Conservation (phyloP, 2,888 invertebrate genomes). For the Lithophane socia region DNA sequence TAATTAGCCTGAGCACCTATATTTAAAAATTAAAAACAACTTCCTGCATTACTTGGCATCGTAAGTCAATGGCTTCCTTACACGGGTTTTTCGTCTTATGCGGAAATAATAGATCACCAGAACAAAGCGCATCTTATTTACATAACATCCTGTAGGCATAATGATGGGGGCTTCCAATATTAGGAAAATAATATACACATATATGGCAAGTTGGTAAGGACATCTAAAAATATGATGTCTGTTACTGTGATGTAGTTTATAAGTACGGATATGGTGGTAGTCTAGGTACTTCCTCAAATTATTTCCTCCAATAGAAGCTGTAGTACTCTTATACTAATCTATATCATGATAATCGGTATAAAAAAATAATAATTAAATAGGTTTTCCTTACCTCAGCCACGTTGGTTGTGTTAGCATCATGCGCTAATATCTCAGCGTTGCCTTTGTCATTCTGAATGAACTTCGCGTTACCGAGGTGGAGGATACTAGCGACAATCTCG, state of each 20-base stretch:
- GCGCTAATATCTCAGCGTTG: constrained; percentile 92
- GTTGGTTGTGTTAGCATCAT: constrained; percentile 89
- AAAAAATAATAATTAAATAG: not conserved
- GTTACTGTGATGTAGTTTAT: not conserved
- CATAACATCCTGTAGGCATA: not conserved
- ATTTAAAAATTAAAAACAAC: not conserved
- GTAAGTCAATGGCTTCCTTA: constrained; percentile 22
- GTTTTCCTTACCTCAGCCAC: constrained; percentile 92
- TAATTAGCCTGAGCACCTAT: constrained; percentile 9
- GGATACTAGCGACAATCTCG: constrained; percentile 95
- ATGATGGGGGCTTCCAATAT: not conserved
- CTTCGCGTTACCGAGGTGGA: constrained; percentile 96
- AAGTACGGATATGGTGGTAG: not conserved
- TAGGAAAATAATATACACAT: not conserved
- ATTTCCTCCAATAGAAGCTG: not conserved
- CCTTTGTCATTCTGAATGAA: constrained; percentile 94
- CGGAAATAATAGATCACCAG: not conserved
- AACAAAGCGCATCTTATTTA: not conserved
- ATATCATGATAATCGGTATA: no score
- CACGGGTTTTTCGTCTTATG: constrained; percentile 7
- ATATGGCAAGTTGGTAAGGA: not conserved
- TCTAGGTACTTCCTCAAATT: not conserved
- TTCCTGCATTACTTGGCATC: constrained; percentile 20
- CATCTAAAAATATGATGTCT: not conserved
- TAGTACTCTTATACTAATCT: not conserved